phyloP scores from a whole-genome alignment of 1,140 invertebrate genomes.

The Drosophila repleta region DNA sequence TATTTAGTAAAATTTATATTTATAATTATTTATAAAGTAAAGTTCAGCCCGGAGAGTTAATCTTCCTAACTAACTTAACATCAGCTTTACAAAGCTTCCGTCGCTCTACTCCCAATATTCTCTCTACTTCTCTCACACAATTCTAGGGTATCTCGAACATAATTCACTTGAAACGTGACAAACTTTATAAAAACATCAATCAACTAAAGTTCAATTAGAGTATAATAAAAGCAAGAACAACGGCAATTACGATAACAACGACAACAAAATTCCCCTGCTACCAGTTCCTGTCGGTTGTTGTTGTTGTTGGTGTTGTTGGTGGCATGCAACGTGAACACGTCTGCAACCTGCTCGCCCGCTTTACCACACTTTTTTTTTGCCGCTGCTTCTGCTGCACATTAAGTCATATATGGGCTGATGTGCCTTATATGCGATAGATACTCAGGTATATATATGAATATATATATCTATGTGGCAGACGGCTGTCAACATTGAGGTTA shows the following conservation, averaged over 20 bases:
- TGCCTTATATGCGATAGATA: constrained; percentile 45
- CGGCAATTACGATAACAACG: not conserved
- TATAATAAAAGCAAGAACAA: constrained; percentile 8
- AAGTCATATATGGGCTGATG: constrained; percentile 63
- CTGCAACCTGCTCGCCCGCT: constrained; percentile 51
- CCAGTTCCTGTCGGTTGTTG: constrained; percentile 1
- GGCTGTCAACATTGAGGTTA: constrained; percentile 68
- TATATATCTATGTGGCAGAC: constrained; percentile 20
- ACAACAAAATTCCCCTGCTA: constrained; percentile 10
- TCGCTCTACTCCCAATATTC: no score
- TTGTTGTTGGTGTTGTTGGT: constrained; percentile 13
- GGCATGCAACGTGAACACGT: constrained; percentile 25
- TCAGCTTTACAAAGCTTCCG: no score
- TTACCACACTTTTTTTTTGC: constrained; percentile 53
- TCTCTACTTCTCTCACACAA: no score
- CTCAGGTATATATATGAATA: not conserved
- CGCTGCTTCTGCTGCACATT: constrained; percentile 26
- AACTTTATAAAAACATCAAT: not conserved
- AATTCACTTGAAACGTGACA: not conserved
- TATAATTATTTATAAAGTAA: no score
- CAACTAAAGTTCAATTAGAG: not conserved
- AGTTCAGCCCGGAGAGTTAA: no score
- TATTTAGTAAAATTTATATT: no score
- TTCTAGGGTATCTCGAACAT: no score
- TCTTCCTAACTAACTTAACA: no score